Conservation (phyloP, 2,797 vertebrate genomes). For the Cygnus olor region DNA sequence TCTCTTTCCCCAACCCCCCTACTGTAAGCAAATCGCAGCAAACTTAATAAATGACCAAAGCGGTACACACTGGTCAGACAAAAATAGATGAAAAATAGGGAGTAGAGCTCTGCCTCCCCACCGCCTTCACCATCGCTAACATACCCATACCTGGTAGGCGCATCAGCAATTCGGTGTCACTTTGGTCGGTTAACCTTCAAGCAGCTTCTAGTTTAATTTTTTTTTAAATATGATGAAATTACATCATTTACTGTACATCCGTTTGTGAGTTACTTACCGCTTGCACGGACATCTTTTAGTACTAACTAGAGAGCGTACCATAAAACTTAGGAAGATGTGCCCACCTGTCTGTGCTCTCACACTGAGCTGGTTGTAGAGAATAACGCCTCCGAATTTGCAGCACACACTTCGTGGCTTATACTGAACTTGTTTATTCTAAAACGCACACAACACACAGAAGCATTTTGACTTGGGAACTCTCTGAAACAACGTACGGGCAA, state of each 20-base stretch:
- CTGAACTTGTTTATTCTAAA: background rate
- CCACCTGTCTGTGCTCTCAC: rapidly evolving
- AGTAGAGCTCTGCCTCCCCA: background rate
- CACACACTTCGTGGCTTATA: rapidly evolving
- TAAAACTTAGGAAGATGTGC: background rate
- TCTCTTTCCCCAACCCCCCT: background rate
- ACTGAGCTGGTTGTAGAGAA: background rate
- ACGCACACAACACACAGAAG: background rate
- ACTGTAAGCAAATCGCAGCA: background rate
- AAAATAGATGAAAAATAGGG: background rate
- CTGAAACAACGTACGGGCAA: background rate
- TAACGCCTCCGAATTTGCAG: rapidly evolving
- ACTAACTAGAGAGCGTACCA: background rate
- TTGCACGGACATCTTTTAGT: background rate
- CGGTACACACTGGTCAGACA: background rate
- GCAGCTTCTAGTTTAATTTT: background rate
- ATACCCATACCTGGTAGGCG: rapidly evolving
- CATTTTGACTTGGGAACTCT: background rate
- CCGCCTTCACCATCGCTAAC: background rate
- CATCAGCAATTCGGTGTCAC: background rate
- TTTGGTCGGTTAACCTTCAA: background rate
- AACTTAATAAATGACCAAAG: background rate
- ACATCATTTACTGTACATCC: background rate
- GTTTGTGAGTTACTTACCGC: background rate
- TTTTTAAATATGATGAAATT: background rate